Evolutionary conservation across 2,113 vertebrate species (phyloP).

Genomic region (Parus major): DNA sequence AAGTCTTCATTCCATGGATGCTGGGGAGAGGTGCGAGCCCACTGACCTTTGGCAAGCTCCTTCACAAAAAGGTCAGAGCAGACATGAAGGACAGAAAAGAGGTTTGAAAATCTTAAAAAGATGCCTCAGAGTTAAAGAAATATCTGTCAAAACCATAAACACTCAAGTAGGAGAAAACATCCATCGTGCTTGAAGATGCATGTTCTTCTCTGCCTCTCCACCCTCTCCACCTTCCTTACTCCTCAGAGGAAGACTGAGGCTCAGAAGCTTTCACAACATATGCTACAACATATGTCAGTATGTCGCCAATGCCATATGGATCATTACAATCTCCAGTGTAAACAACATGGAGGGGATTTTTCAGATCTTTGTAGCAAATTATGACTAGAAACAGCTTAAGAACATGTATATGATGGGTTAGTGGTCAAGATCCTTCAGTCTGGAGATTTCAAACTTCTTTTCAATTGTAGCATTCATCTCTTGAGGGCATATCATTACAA

Average conservation of each 20-base stretch:
- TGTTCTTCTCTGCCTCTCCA: not conserved
- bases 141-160: not conserved
- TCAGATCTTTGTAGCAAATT: not conserved
- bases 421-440: not conserved
- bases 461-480: not conserved
- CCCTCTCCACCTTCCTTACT: not conserved
- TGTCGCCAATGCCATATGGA: not conserved
- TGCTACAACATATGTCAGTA: not conserved
- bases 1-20: fast-evolving
- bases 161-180: not conserved
- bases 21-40: fast-evolving
- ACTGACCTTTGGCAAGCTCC: not conserved
- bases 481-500: not conserved
- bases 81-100: not conserved
- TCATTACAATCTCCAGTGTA: not conserved
- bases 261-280: not conserved
- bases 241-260: not conserved
- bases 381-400: not conserved
- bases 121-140: not conserved
- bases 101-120: not conserved
- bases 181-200: fast-evolving
- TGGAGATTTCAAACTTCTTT: not conserved
- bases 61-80: not conserved
- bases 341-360: not conserved
- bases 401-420: not conserved